Base-by-base conservation (phyloP, 92 coral and sea anemone species). In the Pocillopora meandrina region DNA sequence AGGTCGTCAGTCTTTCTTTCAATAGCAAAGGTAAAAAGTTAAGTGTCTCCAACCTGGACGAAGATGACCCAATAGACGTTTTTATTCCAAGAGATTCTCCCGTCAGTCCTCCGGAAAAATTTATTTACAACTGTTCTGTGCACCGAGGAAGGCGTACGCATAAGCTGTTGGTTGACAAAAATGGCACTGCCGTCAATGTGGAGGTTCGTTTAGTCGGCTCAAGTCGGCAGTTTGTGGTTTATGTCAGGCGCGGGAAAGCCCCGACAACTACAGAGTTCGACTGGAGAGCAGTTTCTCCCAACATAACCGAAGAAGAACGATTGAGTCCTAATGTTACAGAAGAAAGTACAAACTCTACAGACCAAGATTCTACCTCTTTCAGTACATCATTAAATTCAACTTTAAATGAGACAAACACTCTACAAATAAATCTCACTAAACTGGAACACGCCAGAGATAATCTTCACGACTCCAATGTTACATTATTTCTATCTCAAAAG, bases 1-100 rank as follows among this genome's bases (percentile, higher is more conserved):
- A 87, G 52, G 90, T 92, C 20, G 77, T 90, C 21, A 92, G 95
- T 61, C 91, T 92, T 19, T 88, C 93, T 31, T 85, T 87, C 79
- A 79, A 85, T 33, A 70, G 76, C 35, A 84, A 83, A 63, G 91
- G 90, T 15, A 74, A 90, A 75, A 56, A 76, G n/a, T 61, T 92
- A 19, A 83, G 65, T 36, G 91, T 92, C 72, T 65, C 89, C 31
- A 84, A 87, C 13, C 83, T 90, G 17, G 70, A 91, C 31, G 75
- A 82, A 63, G 71, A 85, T 11, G 81, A 82, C 21, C 93, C 93
- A 17, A 82, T 92, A 18, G 89, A 90, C 69, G 64, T 90, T 69
- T 73, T 81, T 61, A 74, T 92, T 56, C 84, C 87, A 58, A 74
- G 93, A 19, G 86, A 87, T 49, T 35, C 84, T 12, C 76, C 84